phyloP scores from a whole-genome alignment of 1,140 invertebrate species.

The Drosophila carrolli region DNA sequence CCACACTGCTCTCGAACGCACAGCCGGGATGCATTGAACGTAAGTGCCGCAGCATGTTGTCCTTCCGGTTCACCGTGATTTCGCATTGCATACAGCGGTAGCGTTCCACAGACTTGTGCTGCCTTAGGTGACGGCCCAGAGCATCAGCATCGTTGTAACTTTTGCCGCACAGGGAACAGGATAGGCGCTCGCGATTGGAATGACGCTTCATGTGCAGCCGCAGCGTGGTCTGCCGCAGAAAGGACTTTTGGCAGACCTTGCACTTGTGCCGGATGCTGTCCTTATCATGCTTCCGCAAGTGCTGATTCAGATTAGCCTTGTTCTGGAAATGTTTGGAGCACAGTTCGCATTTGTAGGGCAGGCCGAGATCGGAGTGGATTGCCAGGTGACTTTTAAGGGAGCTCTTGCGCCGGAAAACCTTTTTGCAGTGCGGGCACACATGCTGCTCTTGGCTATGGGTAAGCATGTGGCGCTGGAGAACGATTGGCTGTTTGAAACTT shows the following conservation, averaged over 20 bases:
- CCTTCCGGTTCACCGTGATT: constrained; percentile 87
- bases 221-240: constrained; percentile 65
- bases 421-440: constrained; percentile 55
- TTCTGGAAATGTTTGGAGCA: constrained; percentile 85
- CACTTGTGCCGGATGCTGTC: constrained; percentile 53
- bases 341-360: constrained; percentile 81
- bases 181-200: constrained; percentile 31
- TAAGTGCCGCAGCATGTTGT: constrained; percentile 88
- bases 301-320: constrained; percentile 84
- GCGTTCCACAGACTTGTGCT: constrained; percentile 85
- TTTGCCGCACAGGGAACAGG: constrained; percentile 54
- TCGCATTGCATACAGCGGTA: constrained; percentile 87
- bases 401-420: constrained; percentile 41
- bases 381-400: constrained; percentile 47
- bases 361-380: constrained; percentile 40
- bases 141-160: constrained; percentile 67
- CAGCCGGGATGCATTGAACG: constrained; percentile 87
- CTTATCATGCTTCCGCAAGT: constrained; percentile 72
- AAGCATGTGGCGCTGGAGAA: constrained; percentile 53
- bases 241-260: constrained; percentile 61
- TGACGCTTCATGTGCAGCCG: constrained; percentile 64
- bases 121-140: constrained; percentile 56
- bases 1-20: constrained; percentile 42
- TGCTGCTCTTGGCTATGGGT: constrained; percentile 30
- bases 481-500: constrained; percentile 45